A percentile compares a stretch with the other conserved stretches of the same genome.
Evolutionary conservation across 2,797 vertebrate species (phyloP).

Genomic region (Clarias fuscus): DNA sequence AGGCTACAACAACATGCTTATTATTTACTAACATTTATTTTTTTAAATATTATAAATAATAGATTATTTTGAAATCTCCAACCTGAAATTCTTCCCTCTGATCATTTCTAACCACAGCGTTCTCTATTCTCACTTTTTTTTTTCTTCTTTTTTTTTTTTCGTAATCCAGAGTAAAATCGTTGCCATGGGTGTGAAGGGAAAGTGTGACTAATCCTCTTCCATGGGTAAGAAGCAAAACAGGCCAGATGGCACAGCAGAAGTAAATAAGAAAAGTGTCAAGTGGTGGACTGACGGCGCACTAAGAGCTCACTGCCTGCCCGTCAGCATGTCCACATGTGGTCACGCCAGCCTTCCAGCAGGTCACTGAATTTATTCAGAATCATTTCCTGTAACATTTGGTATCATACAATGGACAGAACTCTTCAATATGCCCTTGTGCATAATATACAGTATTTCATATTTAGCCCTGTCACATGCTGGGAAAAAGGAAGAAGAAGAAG

Average conservation of each 20-base stretch:
- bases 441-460: slow-evolving; percentile 5
- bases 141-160: neutral
- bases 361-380: slow-evolving; percentile 39
- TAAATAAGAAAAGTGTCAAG: slow-evolving; percentile 52
- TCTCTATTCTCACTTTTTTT: neutral
- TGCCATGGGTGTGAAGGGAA: slow-evolving; percentile 37
- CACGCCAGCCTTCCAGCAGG: slow-evolving; percentile 45
- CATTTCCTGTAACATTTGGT: slow-evolving; percentile 3
- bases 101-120: slow-evolving; percentile 1
- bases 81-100: neutral
- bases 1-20: neutral
- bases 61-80: neutral
- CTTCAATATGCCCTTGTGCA: neutral
- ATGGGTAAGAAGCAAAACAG: slow-evolving; percentile 38
- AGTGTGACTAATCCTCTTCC: slow-evolving; percentile 47
- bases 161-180: neutral
- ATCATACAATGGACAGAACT: neutral
- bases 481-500: neutral
- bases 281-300: slow-evolving; percentile 43
- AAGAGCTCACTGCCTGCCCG: slow-evolving; percentile 45
- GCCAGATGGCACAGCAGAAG: slow-evolving; percentile 55
- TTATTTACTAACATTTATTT: neutral
- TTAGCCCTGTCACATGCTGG: neutral
- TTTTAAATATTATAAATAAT: neutral
- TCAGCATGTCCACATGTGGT: slow-evolving; percentile 50